These are phyloP conservation scores for Brachyalestes nurse DNA, from an alignment of 2,797 vertebrate species.

Conservation along the genomic window DNA sequence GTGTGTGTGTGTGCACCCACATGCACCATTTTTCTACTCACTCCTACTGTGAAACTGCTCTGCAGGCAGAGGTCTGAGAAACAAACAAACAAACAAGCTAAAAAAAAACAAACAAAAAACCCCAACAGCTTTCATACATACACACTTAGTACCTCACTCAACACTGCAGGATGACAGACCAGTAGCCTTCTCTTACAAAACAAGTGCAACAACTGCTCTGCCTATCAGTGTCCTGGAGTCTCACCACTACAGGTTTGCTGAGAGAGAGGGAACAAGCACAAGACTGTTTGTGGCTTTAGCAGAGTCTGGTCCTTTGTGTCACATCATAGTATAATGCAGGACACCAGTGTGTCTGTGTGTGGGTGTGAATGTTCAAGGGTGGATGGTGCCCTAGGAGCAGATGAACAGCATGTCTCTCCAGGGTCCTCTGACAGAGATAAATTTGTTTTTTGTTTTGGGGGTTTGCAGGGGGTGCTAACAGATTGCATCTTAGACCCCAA, in stretches of 20 bases:
- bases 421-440: constrained; percentile 13
- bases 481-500: constrained; percentile 48
- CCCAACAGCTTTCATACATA: constrained; percentile 24
- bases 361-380: constrained; percentile 40
- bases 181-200: not conserved
- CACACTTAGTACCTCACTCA: constrained; percentile 1
- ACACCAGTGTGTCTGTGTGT: constrained; percentile 16
- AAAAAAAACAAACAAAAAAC: not conserved
- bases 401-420: constrained; percentile 54
- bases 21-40: constrained; percentile 26
- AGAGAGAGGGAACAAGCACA: not conserved
- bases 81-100: not conserved
- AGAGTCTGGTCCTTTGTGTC: constrained; percentile 30
- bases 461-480: constrained; percentile 21
- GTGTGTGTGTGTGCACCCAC: constrained; percentile 1
- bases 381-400: constrained; percentile 46
- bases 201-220: not conserved
- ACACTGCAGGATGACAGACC: not conserved
- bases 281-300: constrained; percentile 36
- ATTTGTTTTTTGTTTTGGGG: constrained; percentile 8
- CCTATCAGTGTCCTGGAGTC: constrained; percentile 4
- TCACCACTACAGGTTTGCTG: constrained; percentile 8
- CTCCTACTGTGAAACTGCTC: constrained; percentile 20
- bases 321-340: constrained; percentile 36
- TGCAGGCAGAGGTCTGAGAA: constrained; percentile 11